Conservation (phyloP, 92 coral and sea anemone genomes). For the Montipora capitata region DNA sequence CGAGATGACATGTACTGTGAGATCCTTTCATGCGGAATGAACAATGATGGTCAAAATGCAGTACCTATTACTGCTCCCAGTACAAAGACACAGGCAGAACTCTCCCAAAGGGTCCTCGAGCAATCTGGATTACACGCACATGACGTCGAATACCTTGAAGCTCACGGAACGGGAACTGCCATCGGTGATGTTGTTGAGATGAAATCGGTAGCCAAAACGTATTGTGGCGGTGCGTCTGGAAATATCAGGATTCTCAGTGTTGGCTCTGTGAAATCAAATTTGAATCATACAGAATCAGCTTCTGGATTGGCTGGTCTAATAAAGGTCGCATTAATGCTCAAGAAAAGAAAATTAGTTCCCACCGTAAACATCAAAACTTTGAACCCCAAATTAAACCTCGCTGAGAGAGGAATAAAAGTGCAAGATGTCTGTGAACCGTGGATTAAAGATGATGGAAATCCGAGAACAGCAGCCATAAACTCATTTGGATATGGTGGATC, state of each 20-base stretch:
- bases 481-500: constrained; percentile 95
- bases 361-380: constrained; percentile 73
- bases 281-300: constrained; percentile 92
- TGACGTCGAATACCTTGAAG: constrained; percentile 62
- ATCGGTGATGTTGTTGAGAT: constrained; percentile 92
- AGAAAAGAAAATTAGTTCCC: constrained; percentile 77
- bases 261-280: constrained; percentile 95
- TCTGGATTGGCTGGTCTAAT: constrained; percentile 93
- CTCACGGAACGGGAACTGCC: constrained; percentile 90
- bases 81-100: constrained; percentile 55
- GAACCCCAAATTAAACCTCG: constrained; percentile 84
- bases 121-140: constrained; percentile 55
- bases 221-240: constrained; percentile 63
- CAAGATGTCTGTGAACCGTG: constrained; percentile 82
- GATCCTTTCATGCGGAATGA: constrained; percentile 70
- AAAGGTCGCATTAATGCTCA: constrained; percentile 86
- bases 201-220: constrained; percentile 78
- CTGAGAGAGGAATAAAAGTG: constrained; percentile 84
- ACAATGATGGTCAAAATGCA: constrained; percentile 81
- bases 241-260: constrained; percentile 76
- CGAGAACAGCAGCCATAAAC: constrained; percentile 82
- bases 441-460: constrained; percentile 64
- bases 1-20: constrained; percentile 67
- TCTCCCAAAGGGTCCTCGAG: constrained; percentile 42
- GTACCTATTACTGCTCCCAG: constrained; percentile 77